phyloP scores from a whole-genome alignment of 1,140 invertebrate genomes.

The Drusus annulatus region DNA sequence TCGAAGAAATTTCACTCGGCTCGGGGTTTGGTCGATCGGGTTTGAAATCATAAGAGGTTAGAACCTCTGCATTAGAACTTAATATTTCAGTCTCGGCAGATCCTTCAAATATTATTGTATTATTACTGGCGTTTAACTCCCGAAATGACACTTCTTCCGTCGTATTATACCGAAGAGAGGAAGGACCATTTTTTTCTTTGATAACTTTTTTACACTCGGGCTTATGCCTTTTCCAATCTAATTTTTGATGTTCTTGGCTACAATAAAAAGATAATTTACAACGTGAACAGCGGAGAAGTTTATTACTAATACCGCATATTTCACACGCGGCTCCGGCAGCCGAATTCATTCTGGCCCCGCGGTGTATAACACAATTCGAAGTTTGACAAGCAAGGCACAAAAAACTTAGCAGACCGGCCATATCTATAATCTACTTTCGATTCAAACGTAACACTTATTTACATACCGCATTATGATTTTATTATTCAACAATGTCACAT shows the following conservation, averaged over 20 bases:
- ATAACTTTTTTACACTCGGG: slow-evolving; percentile 68
- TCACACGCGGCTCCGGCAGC: slow-evolving; percentile 72
- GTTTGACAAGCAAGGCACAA: slow-evolving; percentile 44
- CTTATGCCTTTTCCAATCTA: slow-evolving; percentile 84
- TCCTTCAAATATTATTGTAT: slow-evolving; percentile 76
- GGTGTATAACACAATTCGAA: slow-evolving; percentile 34
- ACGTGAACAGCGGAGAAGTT: slow-evolving; percentile 80
- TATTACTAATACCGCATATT: slow-evolving; percentile 78
- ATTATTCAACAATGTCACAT: too few relatives aligned
- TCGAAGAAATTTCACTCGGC: slow-evolving; percentile 54
- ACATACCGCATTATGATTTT: too few relatives aligned
- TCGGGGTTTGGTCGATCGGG: slow-evolving; percentile 58
- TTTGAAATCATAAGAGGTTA: slow-evolving; percentile 66
- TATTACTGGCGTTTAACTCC: slow-evolving; percentile 58
- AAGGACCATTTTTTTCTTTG: slow-evolving; percentile 62
- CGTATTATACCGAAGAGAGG: slow-evolving; percentile 57
- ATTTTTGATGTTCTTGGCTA: slow-evolving; percentile 82
- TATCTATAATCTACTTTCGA: neutral
- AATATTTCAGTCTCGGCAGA: slow-evolving; percentile 80
- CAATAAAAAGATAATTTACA: slow-evolving; percentile 85
- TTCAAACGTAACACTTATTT: neutral
- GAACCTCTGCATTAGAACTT: slow-evolving; percentile 71
- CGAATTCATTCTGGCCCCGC: slow-evolving; percentile 68
- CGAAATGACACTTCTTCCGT: slow-evolving; percentile 45
- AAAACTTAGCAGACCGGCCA: slow-evolving; percentile 41